A percentile compares a stretch with the other conserved stretches of the same genome.
These are phyloP conservation scores for Calephelis perditalis DNA, from an alignment of 2,888 invertebrate genomes.

Conservation along the genomic window DNA sequence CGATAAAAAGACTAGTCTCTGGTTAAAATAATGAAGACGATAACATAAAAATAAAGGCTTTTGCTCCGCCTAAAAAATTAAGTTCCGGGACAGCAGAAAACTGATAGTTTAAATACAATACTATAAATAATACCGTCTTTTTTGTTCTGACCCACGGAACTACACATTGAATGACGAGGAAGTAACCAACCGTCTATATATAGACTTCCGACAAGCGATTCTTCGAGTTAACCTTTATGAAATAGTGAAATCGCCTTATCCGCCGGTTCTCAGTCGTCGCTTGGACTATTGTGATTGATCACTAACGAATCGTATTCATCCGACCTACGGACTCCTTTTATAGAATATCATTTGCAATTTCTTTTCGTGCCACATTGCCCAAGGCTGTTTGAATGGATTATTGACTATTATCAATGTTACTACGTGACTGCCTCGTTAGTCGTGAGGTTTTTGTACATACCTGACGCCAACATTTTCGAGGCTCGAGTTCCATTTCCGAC, in stretches of 20 bases:
- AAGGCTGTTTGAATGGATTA: neutral
- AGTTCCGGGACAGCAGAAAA: too few species aligned
- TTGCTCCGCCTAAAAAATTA: too few species aligned
- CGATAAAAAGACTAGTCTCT: too few species aligned
- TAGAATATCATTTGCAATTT: neutral
- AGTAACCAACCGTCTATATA: slow-evolving; percentile 6
- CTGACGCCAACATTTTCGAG: too few species aligned
- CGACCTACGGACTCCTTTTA: neutral
- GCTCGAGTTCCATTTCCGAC: too few species aligned
- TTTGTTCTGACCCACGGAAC: neutral
- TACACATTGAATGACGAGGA: neutral
- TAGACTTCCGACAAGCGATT: slow-evolving; percentile 3
- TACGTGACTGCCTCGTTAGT: neutral
- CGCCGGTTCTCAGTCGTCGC: neutral
- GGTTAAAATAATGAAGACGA: too few species aligned
- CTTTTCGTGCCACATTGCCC: neutral
- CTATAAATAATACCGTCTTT: neutral
- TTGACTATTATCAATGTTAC: neutral
- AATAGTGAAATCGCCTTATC: slow-evolving; percentile 11
- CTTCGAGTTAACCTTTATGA: slow-evolving; percentile 2
- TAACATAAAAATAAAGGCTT: too few species aligned
- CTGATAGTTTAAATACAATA: too few species aligned
- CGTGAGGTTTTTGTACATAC: too few species aligned
- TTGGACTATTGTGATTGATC: slow-evolving; percentile 3
- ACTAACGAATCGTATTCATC: neutral